Percentiles rank a stretch among this genome's conserved stretches.
Evolutionary conservation across 2,797 vertebrate species (phyloP).

Genomic region (Poecilia velifera): DNA sequence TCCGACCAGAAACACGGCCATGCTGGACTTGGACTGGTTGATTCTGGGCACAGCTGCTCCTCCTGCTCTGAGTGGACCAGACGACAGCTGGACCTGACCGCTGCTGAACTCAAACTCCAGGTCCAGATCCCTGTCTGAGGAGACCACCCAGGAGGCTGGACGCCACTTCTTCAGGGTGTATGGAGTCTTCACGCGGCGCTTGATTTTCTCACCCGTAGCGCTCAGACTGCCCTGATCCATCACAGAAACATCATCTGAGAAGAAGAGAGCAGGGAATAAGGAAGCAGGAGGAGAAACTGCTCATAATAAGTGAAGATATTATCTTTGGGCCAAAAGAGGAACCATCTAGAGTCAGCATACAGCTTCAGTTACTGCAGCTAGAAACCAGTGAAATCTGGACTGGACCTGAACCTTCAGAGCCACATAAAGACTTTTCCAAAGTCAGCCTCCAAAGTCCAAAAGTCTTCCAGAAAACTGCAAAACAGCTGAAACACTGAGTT

Average conservation of each 20-base stretch:
- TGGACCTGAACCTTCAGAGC: too few species aligned
- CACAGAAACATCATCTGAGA: conserved; percentile 36
- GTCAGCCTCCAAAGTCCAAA: too few species aligned
- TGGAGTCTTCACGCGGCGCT: conserved; percentile 94
- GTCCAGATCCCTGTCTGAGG: conserved; percentile 78
- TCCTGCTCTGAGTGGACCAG: conserved; percentile 42
- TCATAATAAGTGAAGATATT: too few species aligned
- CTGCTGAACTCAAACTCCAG: conserved; percentile 84
- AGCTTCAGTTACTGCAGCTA: too few species aligned
- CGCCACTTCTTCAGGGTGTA: conserved; percentile 95
- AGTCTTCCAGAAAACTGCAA: too few species aligned
- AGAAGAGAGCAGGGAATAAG: neutral
- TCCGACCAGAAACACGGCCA: conserved; percentile 88
- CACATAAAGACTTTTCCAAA: too few species aligned
- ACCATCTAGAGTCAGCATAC: too few species aligned
- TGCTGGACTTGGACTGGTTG: conserved; percentile 86
- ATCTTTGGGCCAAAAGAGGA: too few species aligned
- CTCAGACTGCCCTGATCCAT: conserved; percentile 79
- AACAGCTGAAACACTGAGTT: too few species aligned
- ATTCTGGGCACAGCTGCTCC: conserved; percentile 67
- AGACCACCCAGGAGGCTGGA: conserved; percentile 92
- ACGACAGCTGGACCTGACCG: conserved; percentile 19
- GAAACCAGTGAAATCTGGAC: too few species aligned
- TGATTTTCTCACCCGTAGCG: conserved; percentile 92
- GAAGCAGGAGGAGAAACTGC: neutral